These are phyloP conservation scores for Pollimyrus isidori DNA, from an alignment of 2,113 vertebrate species.

Conservation along the genomic window DNA sequence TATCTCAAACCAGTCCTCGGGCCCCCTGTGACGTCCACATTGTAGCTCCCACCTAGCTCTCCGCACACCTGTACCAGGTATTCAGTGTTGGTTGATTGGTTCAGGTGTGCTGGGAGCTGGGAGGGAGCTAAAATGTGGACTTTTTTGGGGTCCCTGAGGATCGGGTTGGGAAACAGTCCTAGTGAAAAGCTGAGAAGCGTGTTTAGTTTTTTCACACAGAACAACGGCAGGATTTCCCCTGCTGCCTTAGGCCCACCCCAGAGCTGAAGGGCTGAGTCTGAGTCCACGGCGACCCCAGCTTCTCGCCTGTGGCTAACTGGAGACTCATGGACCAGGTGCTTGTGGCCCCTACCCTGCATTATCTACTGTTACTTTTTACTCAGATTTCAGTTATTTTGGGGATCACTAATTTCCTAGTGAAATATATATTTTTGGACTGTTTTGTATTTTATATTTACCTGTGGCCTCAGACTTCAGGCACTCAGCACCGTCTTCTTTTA, in stretches of 20 bases:
- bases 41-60: background rate
- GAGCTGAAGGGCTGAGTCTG: background rate
- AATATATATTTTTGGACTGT: slow-evolving; percentile 7
- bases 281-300: background rate
- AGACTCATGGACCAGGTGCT: background rate
- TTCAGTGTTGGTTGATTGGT: background rate
- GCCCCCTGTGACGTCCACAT: background rate
- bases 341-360: slow-evolving; percentile 8
- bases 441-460: slow-evolving; percentile 10
- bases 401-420: slow-evolving; percentile 28
- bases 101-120: background rate
- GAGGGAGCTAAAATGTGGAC: background rate
- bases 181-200: background rate
- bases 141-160: background rate
- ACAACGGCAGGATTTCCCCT: no score
- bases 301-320: background rate
- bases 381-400: slow-evolving; percentile 19
- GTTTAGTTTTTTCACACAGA: background rate
- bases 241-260: background rate
- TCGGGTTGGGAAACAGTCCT: background rate
- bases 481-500: background rate
- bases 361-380: slow-evolving; percentile 15
- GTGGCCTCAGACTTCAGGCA: background rate
- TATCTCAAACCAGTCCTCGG: background rate
- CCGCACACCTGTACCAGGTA: background rate